Base-by-base conservation (phyloP, 64 coral and sea anemone species). In the Porites lutea region DNA sequence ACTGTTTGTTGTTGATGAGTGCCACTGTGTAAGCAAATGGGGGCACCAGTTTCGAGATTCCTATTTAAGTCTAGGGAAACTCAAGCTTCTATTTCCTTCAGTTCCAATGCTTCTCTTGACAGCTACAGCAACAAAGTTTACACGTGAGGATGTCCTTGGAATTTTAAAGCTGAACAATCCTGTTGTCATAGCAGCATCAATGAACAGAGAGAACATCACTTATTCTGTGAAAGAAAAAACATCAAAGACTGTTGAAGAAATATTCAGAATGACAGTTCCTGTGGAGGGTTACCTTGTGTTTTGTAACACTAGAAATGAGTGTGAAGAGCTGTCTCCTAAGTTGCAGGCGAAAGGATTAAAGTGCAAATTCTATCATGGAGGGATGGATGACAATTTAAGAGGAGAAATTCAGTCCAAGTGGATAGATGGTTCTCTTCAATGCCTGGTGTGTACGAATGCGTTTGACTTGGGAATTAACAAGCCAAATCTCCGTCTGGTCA, bases 291-390 rank as follows among this genome's bases (percentile, higher is more conserved):
- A 19, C 12, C 45, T 86, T 45, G 83, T 71, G 9, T 86, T 68
- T 86, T 66, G 83, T 50, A 61, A 58, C 60, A 86, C 83, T 69
- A 66, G 52, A 23, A 23, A 43, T 69, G 83, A 66, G 66, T 86
- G 83, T 61, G 83, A 86, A 71, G 60, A 68, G 15, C 18, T 86
- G 52, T 86, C 13, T 65, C 60, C 59, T 45, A 66, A 69, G 46
- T 63, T 86, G 20, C 19, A 53, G 15, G 83, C 9, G 46, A 66
- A 20, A 50, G 83, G 83, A 10, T 58, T 86, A 50, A 86, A 68
- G 19, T 44, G 23, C n/a, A 86, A 86, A 86, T 44, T 48, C 15
- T 89, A 89, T 48, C 87, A 89, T 89, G 88, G 88, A 79, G 55
- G 68, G 22, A n/a, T 90, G 20, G 11, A 9, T 18, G 57, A 89